A percentile compares a stretch with the other conserved stretches of the same genome.
Conservation (phyloP, 2,888 invertebrate species). For the Papilio elwesi region DNA sequence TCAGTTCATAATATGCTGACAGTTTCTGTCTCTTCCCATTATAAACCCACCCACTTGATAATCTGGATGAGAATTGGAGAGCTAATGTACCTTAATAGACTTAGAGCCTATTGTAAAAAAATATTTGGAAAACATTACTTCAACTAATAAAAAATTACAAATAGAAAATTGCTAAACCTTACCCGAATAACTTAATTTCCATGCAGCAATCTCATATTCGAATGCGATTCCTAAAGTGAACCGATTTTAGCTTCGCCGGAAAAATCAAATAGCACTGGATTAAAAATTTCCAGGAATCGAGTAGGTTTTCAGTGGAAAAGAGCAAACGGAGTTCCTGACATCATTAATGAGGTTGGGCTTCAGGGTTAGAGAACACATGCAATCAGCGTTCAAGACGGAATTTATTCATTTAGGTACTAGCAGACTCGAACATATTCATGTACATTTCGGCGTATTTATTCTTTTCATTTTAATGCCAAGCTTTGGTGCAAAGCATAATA, state of each 20-base stretch:
- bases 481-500: no score
- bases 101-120: background rate
- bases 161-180: no score
- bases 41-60: no score
- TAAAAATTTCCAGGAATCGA: background rate
- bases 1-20: no score
- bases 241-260: background rate
- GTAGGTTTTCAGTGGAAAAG: background rate
- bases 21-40: no score
- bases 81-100: no score
- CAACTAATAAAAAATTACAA: no score
- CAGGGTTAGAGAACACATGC: background rate
- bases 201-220: conserved; percentile 8
- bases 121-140: background rate
- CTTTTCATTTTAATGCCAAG: no score
- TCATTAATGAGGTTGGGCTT: background rate
- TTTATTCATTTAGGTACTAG: background rate
- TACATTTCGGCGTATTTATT: no score
- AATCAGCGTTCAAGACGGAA: background rate
- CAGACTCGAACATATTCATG: background rate
- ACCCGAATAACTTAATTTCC: background rate
- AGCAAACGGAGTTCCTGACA: background rate
- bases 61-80: no score
- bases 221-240: background rate
- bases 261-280: conserved; percentile 11